phyloP scores from a whole-genome alignment of 2,888 invertebrate species.

The Orthonychiurus folsomi region DNA sequence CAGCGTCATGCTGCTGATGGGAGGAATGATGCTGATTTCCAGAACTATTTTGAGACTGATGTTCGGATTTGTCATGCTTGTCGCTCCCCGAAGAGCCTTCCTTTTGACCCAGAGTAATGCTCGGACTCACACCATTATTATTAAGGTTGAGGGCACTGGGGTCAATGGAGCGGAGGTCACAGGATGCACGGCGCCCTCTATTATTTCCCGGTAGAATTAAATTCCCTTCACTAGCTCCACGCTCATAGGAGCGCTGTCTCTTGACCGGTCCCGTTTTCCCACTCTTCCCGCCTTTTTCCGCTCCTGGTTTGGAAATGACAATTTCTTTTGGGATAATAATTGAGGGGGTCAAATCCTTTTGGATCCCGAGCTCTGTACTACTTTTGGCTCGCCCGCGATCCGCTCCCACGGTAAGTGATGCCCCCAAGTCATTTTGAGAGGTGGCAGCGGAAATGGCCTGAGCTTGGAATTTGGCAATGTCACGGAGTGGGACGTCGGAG shows the following conservation, averaged over 20 bases:
- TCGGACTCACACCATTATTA: constrained; percentile 33
- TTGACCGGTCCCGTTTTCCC: constrained; percentile 21
- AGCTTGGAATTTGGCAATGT: constrained; percentile 39
- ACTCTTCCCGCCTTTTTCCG: not conserved
- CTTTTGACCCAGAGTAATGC: not conserved
- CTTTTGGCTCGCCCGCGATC: constrained; percentile 25
- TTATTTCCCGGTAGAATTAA: constrained; percentile 37
- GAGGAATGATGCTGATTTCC: constrained; percentile 13
- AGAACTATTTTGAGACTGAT: not conserved
- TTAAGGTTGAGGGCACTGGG: constrained; percentile 28
- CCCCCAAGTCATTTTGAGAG: constrained; percentile 34
- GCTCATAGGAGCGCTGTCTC: constrained; percentile 36
- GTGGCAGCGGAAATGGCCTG: constrained; percentile 28
- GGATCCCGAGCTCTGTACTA: constrained; percentile 24
- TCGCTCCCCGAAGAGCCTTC: constrained; percentile 14
- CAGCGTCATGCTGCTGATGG: constrained; percentile 12
- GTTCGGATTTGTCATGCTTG: constrained; percentile 11
- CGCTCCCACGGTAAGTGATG: constrained; percentile 24
- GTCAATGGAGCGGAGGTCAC: constrained; percentile 36
- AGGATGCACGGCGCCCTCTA: constrained; percentile 35
- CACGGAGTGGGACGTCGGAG: constrained; percentile 38
- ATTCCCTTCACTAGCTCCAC: constrained; percentile 37
- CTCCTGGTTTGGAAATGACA: not conserved
- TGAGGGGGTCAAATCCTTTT: constrained; percentile 13
- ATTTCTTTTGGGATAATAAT: constrained; percentile 5